Conservation (phyloP, 2,888 invertebrate genomes). For the Hirtodrosophila alboralis region DNA sequence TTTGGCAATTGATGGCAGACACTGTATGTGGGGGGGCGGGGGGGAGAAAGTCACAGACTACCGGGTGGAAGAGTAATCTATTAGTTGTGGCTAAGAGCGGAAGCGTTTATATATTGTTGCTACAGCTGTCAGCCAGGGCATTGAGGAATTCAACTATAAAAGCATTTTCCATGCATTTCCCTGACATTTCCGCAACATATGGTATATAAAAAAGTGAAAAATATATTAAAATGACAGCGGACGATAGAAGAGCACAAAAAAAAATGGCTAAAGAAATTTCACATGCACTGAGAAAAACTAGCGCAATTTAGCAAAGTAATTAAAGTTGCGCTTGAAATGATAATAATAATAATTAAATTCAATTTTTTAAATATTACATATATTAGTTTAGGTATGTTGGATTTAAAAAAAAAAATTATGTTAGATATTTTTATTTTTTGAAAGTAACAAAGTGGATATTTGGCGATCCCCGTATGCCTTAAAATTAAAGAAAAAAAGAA, state of each 20-base stretch:
- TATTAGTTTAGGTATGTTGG: too few species aligned
- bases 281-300: conserved; percentile 30
- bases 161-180: conserved; percentile 76
- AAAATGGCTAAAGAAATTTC: conserved; percentile 7
- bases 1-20: conserved; percentile 68
- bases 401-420: too few species aligned
- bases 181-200: conserved; percentile 74
- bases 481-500: too few species aligned
- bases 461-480: too few species aligned
- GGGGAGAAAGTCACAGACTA: conserved; percentile 5
- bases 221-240: conserved; percentile 24
- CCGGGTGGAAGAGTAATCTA: conserved; percentile 37
- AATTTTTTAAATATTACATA: too few species aligned
- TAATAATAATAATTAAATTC: too few species aligned
- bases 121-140: conserved; percentile 67
- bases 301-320: neutral
- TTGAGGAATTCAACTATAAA: conserved; percentile 62
- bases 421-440: too few species aligned
- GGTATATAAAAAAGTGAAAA: conserved; percentile 27
- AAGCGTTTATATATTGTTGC: conserved; percentile 49
- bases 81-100: conserved; percentile 68
- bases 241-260: conserved; percentile 4
- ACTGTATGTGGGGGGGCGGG: neutral
- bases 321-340: too few species aligned
- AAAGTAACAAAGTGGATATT: too few species aligned